Conservation (phyloP, 2,797 vertebrate species). For the Oophaga sylvatica region DNA sequence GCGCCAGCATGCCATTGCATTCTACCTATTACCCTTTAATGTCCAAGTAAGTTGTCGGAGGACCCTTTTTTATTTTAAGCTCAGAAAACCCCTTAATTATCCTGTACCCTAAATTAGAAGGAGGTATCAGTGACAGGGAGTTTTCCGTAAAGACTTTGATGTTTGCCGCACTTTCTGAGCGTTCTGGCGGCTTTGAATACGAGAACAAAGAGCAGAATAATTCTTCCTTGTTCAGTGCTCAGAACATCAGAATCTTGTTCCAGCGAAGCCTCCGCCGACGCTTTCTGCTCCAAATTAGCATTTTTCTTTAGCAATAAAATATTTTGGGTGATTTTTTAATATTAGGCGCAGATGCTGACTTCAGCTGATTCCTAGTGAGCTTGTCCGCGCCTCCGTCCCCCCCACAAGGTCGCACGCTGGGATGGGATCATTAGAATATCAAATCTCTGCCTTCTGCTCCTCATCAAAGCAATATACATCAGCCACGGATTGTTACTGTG, state of each 20-base stretch:
- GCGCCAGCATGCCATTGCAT: neutral
- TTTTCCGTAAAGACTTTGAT: neutral
- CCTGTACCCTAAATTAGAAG: neutral
- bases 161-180: neutral
- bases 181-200: slow-evolving; percentile 3
- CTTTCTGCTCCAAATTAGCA: slow-evolving; percentile 10
- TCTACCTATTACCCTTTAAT: neutral
- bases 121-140: neutral
- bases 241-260: neutral
- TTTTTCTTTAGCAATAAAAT: slow-evolving; percentile 37
- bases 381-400: neutral
- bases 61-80: neutral
- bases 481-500: neutral
- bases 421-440: slow-evolving; percentile 14
- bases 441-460: neutral
- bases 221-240: slow-evolving; percentile 13
- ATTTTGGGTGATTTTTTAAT: slow-evolving; percentile 40
- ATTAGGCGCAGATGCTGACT: slow-evolving; percentile 26
- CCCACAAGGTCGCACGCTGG: neutral
- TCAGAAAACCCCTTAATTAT: neutral
- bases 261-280: neutral
- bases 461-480: slow-evolving; percentile 6
- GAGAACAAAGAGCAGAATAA: slow-evolving; percentile 28
- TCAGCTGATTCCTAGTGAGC: neutral
- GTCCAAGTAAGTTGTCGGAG: neutral